Evolutionary conservation across 2,113 vertebrate species (phyloP).

Genomic region (Cryptomyrus ogoouensis): DNA sequence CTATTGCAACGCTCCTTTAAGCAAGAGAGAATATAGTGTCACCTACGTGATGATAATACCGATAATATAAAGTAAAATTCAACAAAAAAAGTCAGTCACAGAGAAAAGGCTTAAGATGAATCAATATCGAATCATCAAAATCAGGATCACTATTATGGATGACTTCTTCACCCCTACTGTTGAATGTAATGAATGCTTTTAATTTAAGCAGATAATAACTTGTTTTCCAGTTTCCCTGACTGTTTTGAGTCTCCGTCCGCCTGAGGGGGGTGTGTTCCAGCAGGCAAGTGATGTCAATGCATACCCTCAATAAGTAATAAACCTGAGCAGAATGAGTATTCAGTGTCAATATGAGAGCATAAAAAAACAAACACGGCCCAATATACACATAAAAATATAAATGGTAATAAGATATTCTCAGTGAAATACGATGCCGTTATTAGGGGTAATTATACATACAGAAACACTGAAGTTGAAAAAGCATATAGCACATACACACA

Average conservation of each 20-base stretch:
- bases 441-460: background rate
- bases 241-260: background rate
- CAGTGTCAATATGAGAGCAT: background rate
- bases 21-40: background rate
- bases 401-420: background rate
- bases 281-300: background rate
- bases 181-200: background rate
- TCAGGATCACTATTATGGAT: background rate
- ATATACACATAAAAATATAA: background rate
- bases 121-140: background rate
- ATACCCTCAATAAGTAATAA: background rate
- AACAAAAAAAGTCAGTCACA: background rate
- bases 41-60: background rate
- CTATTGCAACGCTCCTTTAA: background rate
- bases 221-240: background rate
- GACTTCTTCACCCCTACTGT: background rate
- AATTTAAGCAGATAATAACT: background rate
- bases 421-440: background rate
- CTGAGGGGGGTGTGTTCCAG: background rate
- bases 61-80: background rate
- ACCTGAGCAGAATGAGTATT: background rate
- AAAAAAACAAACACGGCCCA: background rate
- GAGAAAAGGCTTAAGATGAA: background rate
- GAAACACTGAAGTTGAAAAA: background rate
- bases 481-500: background rate